Base-by-base conservation (phyloP, 2,797 vertebrate species). In the Poecilia gillii region DNA sequence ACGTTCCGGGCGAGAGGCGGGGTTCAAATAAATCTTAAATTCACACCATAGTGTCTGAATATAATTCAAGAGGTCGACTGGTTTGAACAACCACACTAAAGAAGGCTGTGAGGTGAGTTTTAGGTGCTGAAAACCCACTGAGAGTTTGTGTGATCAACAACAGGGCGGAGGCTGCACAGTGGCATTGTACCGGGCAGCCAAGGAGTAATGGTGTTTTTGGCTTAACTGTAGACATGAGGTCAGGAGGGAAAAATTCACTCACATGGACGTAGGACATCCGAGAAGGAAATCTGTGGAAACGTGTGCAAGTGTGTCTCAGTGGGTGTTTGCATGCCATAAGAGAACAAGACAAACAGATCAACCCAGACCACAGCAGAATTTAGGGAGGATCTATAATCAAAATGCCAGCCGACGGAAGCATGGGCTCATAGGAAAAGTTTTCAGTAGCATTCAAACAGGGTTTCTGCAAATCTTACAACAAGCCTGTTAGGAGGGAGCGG, bases 241-340 rank as follows among this genome's bases (percentile, higher is more conserved):
- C 94, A 96, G 93, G 86, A 74, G 75, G 89, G 90, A 95, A 95
- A 95, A 92, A 95, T 96, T 75, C 91, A 82, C 88, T 93, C 88
- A 88, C 90, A 93, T 89, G 88, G 89, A 94, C 84, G 3, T 57
- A n/a, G 88, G 84, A 88, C 90, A 91, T 90, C 88, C 86, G 92
- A 86, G 85, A 81, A 92, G 91, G 87, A 90, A 91, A 84, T 84
- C 70, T 85, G 80, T 81, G 88, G 81, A 88, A 78, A 80, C 74
- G 73, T 39, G 36, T 64, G 83, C 79, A 57, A 23, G 84, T 47
- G 72, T 75, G 74, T 71, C 74, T 78, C 76, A 18, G 53, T 45
- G 74, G 80, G 73, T 83, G 66, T 80, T n/a, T 79, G 79, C 28
- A 36, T 81, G 74, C 46, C 77, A 75, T 73, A 81, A 81, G 51